Base-by-base conservation (phyloP, 2,113 vertebrate species). In the Ivindomyrus marchei region DNA sequence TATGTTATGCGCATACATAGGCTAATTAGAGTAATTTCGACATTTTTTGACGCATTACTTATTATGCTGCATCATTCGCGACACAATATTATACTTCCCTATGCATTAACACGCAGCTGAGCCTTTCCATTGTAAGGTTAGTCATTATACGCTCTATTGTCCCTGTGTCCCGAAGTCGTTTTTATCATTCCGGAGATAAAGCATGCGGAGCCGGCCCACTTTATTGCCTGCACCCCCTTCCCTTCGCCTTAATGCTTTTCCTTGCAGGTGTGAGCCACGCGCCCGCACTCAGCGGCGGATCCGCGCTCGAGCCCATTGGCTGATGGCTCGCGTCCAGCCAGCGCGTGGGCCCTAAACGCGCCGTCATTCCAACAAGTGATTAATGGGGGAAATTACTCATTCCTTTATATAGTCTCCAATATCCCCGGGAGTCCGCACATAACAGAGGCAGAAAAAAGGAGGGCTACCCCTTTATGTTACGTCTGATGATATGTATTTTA, bases 261-360 rank as follows among this genome's bases (percentile, higher is more conserved):
- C 89, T 88, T 92, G 95, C 96, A 97, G 96, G 95, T 96, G 95
- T 94, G 74, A 93, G 95, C 94, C 95, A 96, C 95, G 94, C 94
- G 96, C 94, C 94, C 93, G 91, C 58, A 92, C 91, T 94, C 92
- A 46, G 91, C 91, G 92, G 94, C 94, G 93, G 92, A 92, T 83
- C 91, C 88, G 89, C 91, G 90, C 89, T 53, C 15, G 45, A 91
- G 93, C 92, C 92, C 88, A 95, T 95, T 95, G 95, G 95, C 88
- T 90, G 87, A 91, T 39, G 94, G 93, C 94, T 94, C 92, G 93
- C 92, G 87, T 85, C 91, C 92, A 90, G 91, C 87, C 47, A 88
- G 66, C 42, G 19, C 66, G 42, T 88, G 91, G 90, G 91, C 39
- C 15, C 91, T 90, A 91, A 15, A 66, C 62, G 49, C 87, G 85